Evolutionary conservation across 2,888 invertebrate species (phyloP), one percentile per base, ranked within the genome.

Genomic region (Rotaria macrura): DNA sequence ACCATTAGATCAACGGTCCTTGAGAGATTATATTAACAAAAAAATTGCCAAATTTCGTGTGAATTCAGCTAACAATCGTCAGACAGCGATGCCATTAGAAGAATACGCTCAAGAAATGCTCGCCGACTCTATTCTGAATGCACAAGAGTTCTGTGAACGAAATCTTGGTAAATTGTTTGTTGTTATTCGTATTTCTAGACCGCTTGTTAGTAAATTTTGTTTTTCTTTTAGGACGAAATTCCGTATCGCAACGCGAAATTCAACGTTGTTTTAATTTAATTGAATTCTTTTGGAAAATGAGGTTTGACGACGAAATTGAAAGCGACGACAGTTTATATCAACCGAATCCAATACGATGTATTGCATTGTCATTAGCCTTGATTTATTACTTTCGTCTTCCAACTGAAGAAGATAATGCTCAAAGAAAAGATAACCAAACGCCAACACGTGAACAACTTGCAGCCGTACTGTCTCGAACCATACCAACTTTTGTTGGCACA

Each of bases 231-330:
- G 57, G 79, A 25, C 40, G n/a, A 79, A 79, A 79, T 79, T 79
- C 79, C 9, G 79, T 79, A 3, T 79, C 79, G 1, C 79, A 79
- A n/a, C 40, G 79, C 25, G 79, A 79, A 79, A 79, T 79, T 79
- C 79, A 79, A 79, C 40, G 79, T 23, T 79, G 79, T n/a, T 79
- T 79, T n/a, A 79, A n/a, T 79, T n/a, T 79, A n/a, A 79, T 79
- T 25, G 79, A 79, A 38, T 79, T 79, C 43, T 79, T 79, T 79
- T 79, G 79, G 79, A 40, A 43, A 12, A 38, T 79, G 38, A 7
- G 79, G 43, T 79, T 43, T 79, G 79, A 79, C 43, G 79, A 79
- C n/a, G 79, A 79, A 43, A 43, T 79, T 4, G 79, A 79, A 34
- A 43, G 6, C 5, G 40, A 17, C 25, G 4, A n/a, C 43, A 34